Evolutionary conservation across 2,113 vertebrate genomes (phyloP).

Genomic region (Nycticebus coucang): DNA sequence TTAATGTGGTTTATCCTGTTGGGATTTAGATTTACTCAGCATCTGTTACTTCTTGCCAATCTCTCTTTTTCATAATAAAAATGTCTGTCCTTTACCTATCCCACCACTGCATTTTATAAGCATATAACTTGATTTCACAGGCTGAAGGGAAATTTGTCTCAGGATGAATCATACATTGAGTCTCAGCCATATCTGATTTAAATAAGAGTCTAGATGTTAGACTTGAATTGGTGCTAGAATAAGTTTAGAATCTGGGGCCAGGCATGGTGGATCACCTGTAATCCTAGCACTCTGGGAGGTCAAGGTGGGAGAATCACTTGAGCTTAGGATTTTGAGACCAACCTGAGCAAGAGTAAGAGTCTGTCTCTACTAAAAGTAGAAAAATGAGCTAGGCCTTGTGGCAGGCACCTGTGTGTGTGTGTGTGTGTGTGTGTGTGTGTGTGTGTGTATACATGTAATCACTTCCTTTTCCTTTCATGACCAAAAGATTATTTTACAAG

Average conservation of each 20-base stretch:
- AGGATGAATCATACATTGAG: neutral
- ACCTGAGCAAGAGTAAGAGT: too few relatives aligned
- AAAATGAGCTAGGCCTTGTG: too few relatives aligned
- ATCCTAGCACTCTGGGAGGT: too few relatives aligned
- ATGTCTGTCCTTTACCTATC: neutral
- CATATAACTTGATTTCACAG: neutral
- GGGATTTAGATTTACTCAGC: neutral
- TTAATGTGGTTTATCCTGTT: neutral
- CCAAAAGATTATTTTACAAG: too few relatives aligned
- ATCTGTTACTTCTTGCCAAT: neutral
- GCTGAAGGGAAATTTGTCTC: neutral
- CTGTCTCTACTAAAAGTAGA: too few relatives aligned
- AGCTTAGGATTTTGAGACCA: too few relatives aligned
- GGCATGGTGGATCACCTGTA: too few relatives aligned
- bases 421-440: too few relatives aligned
- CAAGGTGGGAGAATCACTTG: too few relatives aligned
- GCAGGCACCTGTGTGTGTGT: too few relatives aligned
- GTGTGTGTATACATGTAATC: too few relatives aligned
- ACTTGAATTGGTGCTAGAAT: neutral
- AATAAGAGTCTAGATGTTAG: neutral
- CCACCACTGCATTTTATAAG: neutral
- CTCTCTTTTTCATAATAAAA: neutral
- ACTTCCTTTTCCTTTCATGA: too few relatives aligned
- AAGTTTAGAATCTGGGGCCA: neutral
- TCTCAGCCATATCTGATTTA: neutral